These are phyloP conservation scores for Apteryx mantelli DNA, from an alignment of 2,113 vertebrate genomes.

Conservation along the genomic window DNA sequence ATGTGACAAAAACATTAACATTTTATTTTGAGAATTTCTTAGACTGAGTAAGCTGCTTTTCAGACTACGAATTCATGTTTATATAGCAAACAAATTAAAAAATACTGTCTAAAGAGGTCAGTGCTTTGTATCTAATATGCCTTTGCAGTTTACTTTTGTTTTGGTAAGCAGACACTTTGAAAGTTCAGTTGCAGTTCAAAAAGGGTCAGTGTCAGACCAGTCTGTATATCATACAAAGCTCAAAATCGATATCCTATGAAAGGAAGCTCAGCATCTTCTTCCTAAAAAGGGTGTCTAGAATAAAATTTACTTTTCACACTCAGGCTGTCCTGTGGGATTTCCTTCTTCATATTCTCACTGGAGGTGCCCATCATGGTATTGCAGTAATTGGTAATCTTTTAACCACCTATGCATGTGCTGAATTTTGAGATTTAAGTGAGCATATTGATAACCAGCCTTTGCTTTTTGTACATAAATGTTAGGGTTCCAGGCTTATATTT, in stretches of 20 bases:
- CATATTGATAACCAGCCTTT: constrained; percentile 55
- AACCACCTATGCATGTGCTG: background rate
- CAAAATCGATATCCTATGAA: background rate
- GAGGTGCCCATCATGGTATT: background rate
- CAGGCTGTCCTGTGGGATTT: background rate
- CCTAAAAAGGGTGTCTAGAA: constrained; percentile 1
- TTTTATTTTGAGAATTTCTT: background rate
- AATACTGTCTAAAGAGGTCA: background rate
- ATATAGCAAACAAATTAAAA: background rate
- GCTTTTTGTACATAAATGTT: constrained; percentile 62
- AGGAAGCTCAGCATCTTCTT: background rate
- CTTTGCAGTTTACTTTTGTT: constrained; percentile 48
- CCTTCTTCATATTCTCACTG: background rate
- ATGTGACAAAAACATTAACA: background rate
- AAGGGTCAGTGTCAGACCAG: background rate
- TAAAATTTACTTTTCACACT: background rate
- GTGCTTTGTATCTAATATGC: constrained; percentile 17
- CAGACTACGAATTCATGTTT: background rate
- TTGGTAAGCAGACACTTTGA: constrained; percentile 23
- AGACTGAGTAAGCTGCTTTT: background rate
- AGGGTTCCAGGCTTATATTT: constrained; percentile 63
- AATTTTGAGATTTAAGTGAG: constrained; percentile 41
- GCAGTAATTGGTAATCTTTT: constrained; percentile 41
- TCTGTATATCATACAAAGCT: background rate
- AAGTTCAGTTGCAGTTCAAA: constrained; percentile 37